Base-by-base conservation (phyloP, 2,888 invertebrate species). In the Orthosia gracilis region DNA sequence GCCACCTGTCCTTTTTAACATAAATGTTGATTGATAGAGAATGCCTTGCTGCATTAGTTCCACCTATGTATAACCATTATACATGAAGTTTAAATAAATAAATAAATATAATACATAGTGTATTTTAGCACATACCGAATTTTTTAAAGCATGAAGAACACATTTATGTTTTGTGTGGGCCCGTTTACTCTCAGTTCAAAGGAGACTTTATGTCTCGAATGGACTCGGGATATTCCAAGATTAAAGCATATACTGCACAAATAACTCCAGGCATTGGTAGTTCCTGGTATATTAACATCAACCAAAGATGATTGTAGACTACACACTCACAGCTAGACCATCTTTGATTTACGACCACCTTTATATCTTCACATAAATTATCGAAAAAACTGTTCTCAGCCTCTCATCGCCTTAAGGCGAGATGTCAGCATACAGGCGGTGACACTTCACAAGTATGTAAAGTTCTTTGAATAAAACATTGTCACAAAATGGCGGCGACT, bases 381-480 rank as follows among this genome's bases (percentile, higher is more conserved):
- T 17, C 26, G 5, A n/a, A 55, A 66, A 69, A 70, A 54, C n/a
- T 12, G 11, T 23, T 26, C 13, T 2, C 52, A 57, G 50, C 40
- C 13, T 73, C 78, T 2, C 21, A 21, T 26, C 40, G 23, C 3
- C n/a, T n/a, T 40, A 52, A 31, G 69, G 61, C 69, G 49, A 65
- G 55, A 55, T 26, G 31, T 58, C 54, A 50, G 15, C 64, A 40
- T 52, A 12, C 26, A 54, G 26, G 54, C 71, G 58, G 23, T 63
- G 75, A 69, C 82, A 80, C 49, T 58, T 78, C 76, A 85, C 74
- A 78, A 77, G 71, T 71, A 76, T 85, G 84, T 78, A 80, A 79
- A 85, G 52, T 61, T 61, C n/a, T 47, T 54, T 86, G 87, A 87
- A 87, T 87, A 84, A 87, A 84, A 85, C 87, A 87, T 87, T 74